phyloP scores from a whole-genome alignment of 2,888 invertebrate genomes.

The Beris chalybata region DNA sequence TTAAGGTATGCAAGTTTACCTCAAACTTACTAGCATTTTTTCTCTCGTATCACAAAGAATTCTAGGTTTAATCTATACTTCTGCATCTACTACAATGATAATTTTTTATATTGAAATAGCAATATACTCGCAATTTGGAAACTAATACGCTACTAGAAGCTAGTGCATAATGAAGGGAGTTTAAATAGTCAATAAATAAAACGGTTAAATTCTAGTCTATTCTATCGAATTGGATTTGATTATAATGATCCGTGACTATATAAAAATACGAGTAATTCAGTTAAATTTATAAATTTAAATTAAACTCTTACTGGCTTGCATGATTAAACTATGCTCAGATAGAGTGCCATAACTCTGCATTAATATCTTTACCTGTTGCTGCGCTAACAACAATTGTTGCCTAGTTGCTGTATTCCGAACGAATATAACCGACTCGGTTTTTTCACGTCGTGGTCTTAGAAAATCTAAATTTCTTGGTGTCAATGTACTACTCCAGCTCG shows the following conservation, averaged over 20 bases:
- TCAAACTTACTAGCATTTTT: too few relatives aligned
- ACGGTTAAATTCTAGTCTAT: constrained; percentile 2
- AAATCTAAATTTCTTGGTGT: constrained; percentile 55
- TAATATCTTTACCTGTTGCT: constrained; percentile 50
- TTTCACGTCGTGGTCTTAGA: constrained; percentile 74
- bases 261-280: constrained; percentile 6
- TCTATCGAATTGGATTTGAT: constrained; percentile 25
- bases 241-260: constrained; percentile 21
- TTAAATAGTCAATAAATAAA: not conserved
- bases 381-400: constrained; percentile 55
- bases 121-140: too few relatives aligned
- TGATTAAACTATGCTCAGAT: constrained; percentile 23
- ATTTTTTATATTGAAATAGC: too few relatives aligned
- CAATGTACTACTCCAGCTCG: constrained; percentile 53
- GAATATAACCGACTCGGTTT: constrained; percentile 86
- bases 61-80: too few relatives aligned
- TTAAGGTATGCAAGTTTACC: too few relatives aligned
- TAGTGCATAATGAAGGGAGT: not conserved
- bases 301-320: constrained; percentile 19
- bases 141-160: too few relatives aligned
- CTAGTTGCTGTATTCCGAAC: constrained; percentile 65
- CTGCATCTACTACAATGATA: too few relatives aligned
- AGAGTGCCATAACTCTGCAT: constrained; percentile 29
- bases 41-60: too few relatives aligned
- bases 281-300: constrained; percentile 13